A percentile compares a stretch with the other conserved stretches of the same genome.
Conservation (phyloP, 2,113 vertebrate species). For the Rafetus swinhoei region DNA sequence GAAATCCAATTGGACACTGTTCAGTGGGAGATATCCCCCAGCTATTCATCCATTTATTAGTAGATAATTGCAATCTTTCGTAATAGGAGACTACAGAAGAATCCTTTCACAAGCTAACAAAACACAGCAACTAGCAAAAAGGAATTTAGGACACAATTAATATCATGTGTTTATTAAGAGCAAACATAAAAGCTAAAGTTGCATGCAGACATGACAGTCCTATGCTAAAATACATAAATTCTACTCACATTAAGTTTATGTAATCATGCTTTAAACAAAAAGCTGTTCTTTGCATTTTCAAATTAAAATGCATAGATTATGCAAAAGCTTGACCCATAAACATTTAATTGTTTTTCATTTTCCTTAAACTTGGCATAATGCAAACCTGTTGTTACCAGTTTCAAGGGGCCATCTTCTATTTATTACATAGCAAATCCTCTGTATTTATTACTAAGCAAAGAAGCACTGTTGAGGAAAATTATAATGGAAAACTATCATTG, state of each 20-base stretch:
- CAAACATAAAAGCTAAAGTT: neutral
- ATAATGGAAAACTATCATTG: neutral
- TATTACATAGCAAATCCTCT: neutral
- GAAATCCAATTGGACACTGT: too few relatives aligned
- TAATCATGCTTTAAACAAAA: neutral
- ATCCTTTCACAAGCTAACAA: neutral
- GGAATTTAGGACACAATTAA: neutral
- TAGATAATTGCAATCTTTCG: too few relatives aligned
- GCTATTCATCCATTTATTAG: too few relatives aligned
- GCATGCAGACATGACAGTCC: neutral
- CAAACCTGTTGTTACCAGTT: neutral
- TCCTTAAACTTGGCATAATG: neutral
- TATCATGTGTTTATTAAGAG: neutral
- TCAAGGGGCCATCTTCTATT: neutral
- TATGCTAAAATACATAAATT: neutral
- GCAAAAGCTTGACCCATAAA: neutral
- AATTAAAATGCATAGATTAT: neutral
- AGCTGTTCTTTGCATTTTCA: neutral
- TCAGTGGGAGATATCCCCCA: too few relatives aligned
- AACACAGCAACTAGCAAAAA: neutral
- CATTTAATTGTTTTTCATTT: neutral
- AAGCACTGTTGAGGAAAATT: neutral
- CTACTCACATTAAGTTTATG: neutral
- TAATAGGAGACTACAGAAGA: neutral
- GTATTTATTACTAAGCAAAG: neutral